Percentiles rank a stretch among this genome's conserved stretches.
Evolutionary conservation across 1,140 invertebrate species (phyloP).

Genomic region (Temnothorax curvispinosus): DNA sequence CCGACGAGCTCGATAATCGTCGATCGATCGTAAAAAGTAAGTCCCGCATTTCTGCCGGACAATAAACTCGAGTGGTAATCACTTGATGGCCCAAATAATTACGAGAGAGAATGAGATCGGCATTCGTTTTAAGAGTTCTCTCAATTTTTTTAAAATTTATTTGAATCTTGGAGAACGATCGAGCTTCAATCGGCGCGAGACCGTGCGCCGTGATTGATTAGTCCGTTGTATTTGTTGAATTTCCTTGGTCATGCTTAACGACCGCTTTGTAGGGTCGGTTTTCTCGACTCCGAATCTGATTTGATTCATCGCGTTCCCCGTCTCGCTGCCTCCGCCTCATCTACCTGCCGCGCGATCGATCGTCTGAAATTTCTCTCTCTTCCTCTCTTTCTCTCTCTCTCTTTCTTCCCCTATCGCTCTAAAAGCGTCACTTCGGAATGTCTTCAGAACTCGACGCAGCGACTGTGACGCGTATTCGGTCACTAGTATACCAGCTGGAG

Average conservation of each 20-base stretch:
- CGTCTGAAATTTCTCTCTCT: constrained; percentile 38
- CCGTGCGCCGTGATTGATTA: constrained; percentile 38
- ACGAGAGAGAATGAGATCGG: background rate
- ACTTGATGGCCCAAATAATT: background rate
- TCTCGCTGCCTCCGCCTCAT: constrained; percentile 15
- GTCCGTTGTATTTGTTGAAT: constrained; percentile 44
- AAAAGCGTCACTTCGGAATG: constrained; percentile 38
- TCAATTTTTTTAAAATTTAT: background rate
- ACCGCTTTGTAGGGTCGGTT: constrained; percentile 18
- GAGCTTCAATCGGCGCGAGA: constrained; percentile 19
- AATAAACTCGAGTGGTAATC: background rate
- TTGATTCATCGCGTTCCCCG: background rate
- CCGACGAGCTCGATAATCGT: background rate
- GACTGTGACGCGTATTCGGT: constrained; percentile 29
- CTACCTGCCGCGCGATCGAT: constrained; percentile 35
- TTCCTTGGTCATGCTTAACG: constrained; percentile 29
- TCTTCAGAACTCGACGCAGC: constrained; percentile 36
- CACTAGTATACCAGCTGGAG: constrained; percentile 40
- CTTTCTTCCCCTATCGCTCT: background rate
- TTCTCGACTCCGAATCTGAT: constrained; percentile 27
- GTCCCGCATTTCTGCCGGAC: background rate
- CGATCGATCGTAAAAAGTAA: background rate
- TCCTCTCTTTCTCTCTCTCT: constrained; percentile 18
- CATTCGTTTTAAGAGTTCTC: background rate
- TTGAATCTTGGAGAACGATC: background rate